phyloP scores from a whole-genome alignment of 2,888 invertebrate genomes.

The Philereme vetulata region DNA sequence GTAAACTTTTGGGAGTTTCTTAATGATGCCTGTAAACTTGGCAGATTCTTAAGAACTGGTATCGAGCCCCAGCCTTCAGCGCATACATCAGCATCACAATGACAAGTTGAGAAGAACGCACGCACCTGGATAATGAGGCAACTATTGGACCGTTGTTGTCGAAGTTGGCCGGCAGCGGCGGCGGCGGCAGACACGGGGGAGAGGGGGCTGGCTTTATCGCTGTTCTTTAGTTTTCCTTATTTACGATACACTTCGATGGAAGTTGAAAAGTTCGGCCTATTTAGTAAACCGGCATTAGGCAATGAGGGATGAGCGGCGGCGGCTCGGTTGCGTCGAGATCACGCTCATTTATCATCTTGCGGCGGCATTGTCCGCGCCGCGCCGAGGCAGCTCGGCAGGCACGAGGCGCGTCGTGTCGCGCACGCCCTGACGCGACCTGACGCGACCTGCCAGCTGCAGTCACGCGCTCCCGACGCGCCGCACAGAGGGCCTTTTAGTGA shows the following conservation, averaged over 20 bases:
- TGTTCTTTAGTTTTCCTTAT: constrained; percentile 32
- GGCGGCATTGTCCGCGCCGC: background rate
- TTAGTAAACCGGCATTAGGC: constrained; percentile 28
- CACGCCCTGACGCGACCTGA: too few species aligned
- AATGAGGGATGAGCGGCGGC: background rate
- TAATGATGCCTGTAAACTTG: constrained; percentile 1
- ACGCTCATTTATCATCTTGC: background rate
- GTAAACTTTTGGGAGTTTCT: background rate
- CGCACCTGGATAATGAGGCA: constrained; percentile 20
- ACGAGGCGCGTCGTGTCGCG: background rate
- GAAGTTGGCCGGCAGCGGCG: constrained; percentile 3
- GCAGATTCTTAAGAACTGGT: constrained; percentile 10
- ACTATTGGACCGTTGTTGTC: background rate
- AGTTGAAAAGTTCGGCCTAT: constrained; percentile 28
- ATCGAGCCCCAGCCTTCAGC: constrained; percentile 3
- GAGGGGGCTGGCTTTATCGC: constrained; percentile 21
- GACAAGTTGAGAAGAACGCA: constrained; percentile 23
- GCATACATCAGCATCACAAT: constrained; percentile 28
- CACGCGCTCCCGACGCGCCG: background rate
- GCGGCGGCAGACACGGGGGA: too few species aligned
- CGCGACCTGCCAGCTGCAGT: background rate
- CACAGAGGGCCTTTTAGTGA: too few species aligned
- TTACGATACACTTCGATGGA: constrained; percentile 28
- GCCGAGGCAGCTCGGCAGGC: background rate
- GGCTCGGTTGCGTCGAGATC: background rate